Evolutionary conservation across 2,888 invertebrate species (phyloP), one percentile per base, ranked within the genome.

Genomic region (Labia minor): DNA sequence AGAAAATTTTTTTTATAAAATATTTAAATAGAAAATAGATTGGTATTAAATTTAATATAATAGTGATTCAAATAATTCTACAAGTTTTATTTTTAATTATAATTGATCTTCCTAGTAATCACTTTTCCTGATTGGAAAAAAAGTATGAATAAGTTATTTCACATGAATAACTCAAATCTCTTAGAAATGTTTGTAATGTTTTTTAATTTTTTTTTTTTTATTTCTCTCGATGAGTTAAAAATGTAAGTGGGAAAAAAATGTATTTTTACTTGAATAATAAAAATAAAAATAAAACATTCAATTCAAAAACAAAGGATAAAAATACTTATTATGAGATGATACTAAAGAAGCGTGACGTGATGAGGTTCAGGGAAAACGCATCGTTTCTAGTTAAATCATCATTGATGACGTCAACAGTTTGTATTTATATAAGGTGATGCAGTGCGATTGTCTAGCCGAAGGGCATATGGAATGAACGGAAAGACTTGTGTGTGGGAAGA

Each of bases 331-430:
- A n/a, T n/a, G 14, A 14, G 49, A 49, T 49, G 49, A 49, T 49
- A 49, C 49, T 49, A 49, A 49, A 49, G 49, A 49, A 49, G 49
- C 49, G 49, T 49, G 49, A 49, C 49, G 49, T 49, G 49, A n/a
- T 49, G 49, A 49, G 49, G 16, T 49, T 49, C 49, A 49, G 49
- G 49, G 49, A 49, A 49, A n/a, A n/a, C 49, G 14, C 16, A 16
- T 49, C 16, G 49, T 49, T 16, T 49, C 3, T 2, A 49, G 49
- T 49, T 49, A 49, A 49, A 49, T 49, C 49, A 49, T 49, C 49
- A 49, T 4, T 2, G 49, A 16, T 49, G 49, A 49, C 49, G 49
- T 49, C 49, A 49, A 16, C 16, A 16, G 49, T n/a, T 49, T 49
- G 14, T 49, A 49, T 49, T 49, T 49, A 49, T 49, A 49, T 49